Evolutionary conservation across 2,797 vertebrate species (phyloP).

Genomic region (Etheostoma nigrum): DNA sequence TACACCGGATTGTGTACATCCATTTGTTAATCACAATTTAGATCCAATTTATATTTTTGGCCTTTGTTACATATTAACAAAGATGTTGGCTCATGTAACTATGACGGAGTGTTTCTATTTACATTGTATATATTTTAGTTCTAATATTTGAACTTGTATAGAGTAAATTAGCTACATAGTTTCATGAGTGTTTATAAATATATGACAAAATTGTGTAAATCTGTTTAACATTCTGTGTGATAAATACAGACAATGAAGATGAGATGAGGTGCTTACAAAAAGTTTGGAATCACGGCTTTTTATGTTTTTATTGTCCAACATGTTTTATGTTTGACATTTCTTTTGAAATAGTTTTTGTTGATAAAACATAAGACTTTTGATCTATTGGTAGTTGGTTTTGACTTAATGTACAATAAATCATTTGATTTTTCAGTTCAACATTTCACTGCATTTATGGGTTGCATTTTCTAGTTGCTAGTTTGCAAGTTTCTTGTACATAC

Average conservation of each 20-base stretch:
- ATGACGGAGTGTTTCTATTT: slow-evolving; percentile 23
- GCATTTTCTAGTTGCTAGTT: slow-evolving; percentile 33
- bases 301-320: slow-evolving; percentile 10
- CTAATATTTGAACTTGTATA: slow-evolving; percentile 42
- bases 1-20: slow-evolving; percentile 43
- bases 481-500: slow-evolving; percentile 46
- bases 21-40: slow-evolving; percentile 21
- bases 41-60: slow-evolving; percentile 37
- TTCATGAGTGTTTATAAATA: slow-evolving; percentile 61
- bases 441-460: slow-evolving; percentile 34
- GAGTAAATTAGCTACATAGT: slow-evolving; percentile 20
- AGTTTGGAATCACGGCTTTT: slow-evolving; percentile 16
- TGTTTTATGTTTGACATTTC: slow-evolving; percentile 26
- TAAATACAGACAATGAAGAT: slow-evolving; percentile 29
- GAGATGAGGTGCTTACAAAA: slow-evolving; percentile 17
- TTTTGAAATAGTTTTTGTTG: slow-evolving; percentile 39
- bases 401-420: slow-evolving; percentile 38
- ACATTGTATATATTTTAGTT: slow-evolving; percentile 51
- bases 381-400: slow-evolving; percentile 56
- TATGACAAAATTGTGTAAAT: slow-evolving; percentile 32
- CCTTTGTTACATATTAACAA: slow-evolving; percentile 8
- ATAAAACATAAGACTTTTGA: slow-evolving; percentile 42
- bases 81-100: slow-evolving; percentile 9
- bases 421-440: slow-evolving; percentile 48
- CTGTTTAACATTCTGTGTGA: slow-evolving; percentile 30